Percentiles rank a stretch among this genome's conserved stretches.
phyloP scores from a whole-genome alignment of 2,113 vertebrate species.

The Desmodus rotundus region DNA sequence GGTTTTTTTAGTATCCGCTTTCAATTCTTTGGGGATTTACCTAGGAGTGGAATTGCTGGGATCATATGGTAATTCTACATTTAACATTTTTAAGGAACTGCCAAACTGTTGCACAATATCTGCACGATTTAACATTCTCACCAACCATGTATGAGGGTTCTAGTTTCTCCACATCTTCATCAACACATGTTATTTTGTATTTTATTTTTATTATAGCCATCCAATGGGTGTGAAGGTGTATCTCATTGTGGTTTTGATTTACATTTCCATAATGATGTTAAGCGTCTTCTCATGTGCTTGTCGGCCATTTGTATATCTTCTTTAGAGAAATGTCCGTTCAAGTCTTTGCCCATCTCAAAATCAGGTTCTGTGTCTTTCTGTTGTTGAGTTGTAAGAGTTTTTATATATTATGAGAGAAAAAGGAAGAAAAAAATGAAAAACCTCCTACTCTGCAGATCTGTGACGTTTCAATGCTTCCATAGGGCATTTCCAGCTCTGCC shows the following conservation, averaged over 20 bases:
- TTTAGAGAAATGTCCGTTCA: background rate
- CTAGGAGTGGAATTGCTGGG: background rate
- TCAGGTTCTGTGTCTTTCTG: background rate
- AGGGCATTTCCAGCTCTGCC: background rate
- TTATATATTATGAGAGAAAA: background rate
- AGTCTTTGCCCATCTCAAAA: background rate
- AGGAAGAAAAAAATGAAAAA: background rate
- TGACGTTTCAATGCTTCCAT: background rate
- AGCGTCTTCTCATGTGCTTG: background rate
- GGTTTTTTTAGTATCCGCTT: background rate
- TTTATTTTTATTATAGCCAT: background rate
- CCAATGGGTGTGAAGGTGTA: background rate
- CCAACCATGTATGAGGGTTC: background rate
- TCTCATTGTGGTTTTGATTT: background rate
- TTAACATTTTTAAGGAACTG: background rate
- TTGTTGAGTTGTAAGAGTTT: background rate
- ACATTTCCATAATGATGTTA: background rate
- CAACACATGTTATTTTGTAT: background rate
- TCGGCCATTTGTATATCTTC: background rate
- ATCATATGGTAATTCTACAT: background rate
- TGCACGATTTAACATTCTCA: background rate
- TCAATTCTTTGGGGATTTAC: background rate
- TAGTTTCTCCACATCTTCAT: background rate
- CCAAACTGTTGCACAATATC: background rate
- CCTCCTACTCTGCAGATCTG: background rate